Evolutionary conservation across 2,888 invertebrate species (phyloP), one percentile per base, ranked within the genome.

Genomic region (Hirtodrosophila histrioides): DNA sequence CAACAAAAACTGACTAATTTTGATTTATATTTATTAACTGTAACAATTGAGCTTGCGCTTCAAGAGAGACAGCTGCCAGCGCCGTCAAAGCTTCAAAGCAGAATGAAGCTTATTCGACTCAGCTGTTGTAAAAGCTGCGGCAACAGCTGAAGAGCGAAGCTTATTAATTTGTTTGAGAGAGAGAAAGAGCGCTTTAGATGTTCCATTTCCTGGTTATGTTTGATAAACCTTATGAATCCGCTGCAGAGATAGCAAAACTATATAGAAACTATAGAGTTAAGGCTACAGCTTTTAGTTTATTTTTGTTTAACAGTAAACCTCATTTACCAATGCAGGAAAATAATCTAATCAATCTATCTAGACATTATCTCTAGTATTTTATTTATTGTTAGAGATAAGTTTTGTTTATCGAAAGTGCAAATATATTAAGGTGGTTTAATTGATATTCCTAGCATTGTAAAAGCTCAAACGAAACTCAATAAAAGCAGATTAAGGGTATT

Each of bases 121-220:
- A 83, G 84, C 70, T 86, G 77, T 73, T 86, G 33, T 31, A 50
- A 78, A 85, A 81, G 82, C 73, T 73, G 45, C 31, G n/a, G 31
- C 57, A 12, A 33, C 17, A 2, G 12, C 10, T 49, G 56, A 56
- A 56, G 62, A 50, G 40, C 31, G 37, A 12, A 27, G 39, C 31
- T 56, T 69, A 60, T 78, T 70, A 65, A 53, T 57, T 45, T 41
- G 7, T 31, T 9, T 17, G 39, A 23, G 40, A 48, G 33, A 24
- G 12, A 8, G 53, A 64, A 46, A 50, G 53, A 3, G 31, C 23
- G 10, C 24, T 31, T 48, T 33, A 17, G 49, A 62, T 46, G 54
- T 55, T 40, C 6, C n/a, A 37, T 69, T 53, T 73, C 60, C 60
- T 53, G 65, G 36, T 65, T 55, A 8, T 31, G 31, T 7, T 58